Conservation (phyloP, 2,113 vertebrate species). For the Apaloderma vittatum region DNA sequence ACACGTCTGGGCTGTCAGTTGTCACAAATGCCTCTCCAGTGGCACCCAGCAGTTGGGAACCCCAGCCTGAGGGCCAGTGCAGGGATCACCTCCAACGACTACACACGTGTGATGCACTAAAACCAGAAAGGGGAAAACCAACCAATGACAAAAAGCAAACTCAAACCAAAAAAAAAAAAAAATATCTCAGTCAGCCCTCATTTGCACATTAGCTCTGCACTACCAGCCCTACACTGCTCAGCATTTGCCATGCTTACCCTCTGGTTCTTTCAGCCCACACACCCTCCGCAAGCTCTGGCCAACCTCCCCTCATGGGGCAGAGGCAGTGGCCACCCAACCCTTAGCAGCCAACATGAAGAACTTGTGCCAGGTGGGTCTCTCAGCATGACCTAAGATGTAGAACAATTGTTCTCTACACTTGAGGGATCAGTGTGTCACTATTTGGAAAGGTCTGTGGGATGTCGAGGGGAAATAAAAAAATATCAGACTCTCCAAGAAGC, state of each 20-base stretch:
- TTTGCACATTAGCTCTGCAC: background rate
- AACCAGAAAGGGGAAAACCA: fast-evolving
- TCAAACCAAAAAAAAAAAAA: no score
- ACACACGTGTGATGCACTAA: background rate
- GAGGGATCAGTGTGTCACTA: background rate
- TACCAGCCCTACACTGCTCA: no score
- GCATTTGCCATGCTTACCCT: background rate
- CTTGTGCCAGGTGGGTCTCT: no score
- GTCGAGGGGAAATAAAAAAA: background rate
- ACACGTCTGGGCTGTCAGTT: background rate
- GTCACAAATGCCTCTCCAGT: background rate
- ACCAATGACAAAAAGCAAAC: no score
- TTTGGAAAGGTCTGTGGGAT: fast-evolving
- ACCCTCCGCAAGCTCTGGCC: fast-evolving
- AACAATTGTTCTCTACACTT: background rate
- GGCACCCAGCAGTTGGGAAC: background rate
- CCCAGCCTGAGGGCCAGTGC: background rate
- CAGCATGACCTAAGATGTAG: background rate
- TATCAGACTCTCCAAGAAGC: background rate
- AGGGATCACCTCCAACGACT: background rate
- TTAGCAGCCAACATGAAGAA: fast-evolving
- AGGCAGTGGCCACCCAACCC: fast-evolving
- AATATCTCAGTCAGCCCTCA: no score
- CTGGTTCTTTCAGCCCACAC: no score
- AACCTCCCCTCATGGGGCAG: no score